These are phyloP conservation scores for Malurus alboscapulatus DNA, from an alignment of 2,113 vertebrate species.

Conservation along the genomic window DNA sequence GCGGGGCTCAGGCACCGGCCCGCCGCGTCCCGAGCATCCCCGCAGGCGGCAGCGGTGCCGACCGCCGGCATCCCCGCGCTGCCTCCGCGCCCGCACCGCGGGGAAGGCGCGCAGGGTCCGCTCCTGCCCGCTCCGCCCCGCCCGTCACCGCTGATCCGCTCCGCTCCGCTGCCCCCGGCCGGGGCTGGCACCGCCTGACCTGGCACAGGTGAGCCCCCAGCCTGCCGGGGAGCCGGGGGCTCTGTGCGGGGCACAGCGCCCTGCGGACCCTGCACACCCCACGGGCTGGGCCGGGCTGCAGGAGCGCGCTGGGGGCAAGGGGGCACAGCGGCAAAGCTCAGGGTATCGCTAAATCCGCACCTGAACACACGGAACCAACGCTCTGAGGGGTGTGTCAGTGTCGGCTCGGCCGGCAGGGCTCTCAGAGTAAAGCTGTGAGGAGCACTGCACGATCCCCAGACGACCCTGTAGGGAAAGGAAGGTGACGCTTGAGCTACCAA, in stretches of 20 bases:
- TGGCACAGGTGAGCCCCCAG: not conserved
- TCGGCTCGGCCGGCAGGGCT: not conserved
- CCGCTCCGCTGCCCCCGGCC: not conserved
- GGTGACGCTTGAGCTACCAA: not conserved
- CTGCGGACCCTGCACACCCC: not conserved
- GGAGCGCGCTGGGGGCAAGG: fast-evolving
- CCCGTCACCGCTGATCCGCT: not conserved
- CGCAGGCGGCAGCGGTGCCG: not conserved
- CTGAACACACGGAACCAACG: fast-evolving
- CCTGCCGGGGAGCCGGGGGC: no score
- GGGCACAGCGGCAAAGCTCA: not conserved
- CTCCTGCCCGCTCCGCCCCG: not conserved
- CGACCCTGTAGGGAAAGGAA: no score
- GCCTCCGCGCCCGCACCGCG: not conserved
- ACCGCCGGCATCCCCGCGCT: not conserved
- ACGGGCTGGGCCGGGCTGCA: fast-evolving
- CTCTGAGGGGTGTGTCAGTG: fast-evolving
- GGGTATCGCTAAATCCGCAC: fast-evolving
- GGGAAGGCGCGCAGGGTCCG: not conserved
- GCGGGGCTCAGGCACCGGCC: not conserved
- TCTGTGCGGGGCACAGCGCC: not conserved
- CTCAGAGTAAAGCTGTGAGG: fast-evolving
- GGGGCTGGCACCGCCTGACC: not conserved
- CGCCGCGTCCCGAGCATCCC: not conserved
- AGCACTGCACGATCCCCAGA: not conserved